Evolutionary conservation across 2,113 vertebrate species (phyloP).

Genomic region (Leucopsar rothschildi): DNA sequence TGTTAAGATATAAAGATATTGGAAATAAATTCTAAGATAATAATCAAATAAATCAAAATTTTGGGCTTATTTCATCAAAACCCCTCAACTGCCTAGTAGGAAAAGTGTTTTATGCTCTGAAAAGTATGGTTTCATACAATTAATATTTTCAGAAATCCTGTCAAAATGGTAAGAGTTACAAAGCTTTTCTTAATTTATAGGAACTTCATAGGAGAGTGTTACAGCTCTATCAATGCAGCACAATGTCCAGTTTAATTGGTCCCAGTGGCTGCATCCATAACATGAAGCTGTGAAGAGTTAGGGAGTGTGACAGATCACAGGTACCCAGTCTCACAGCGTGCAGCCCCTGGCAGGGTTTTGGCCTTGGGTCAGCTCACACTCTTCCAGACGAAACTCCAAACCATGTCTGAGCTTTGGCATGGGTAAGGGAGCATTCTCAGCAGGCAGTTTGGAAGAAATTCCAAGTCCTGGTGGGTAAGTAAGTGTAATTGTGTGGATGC

Average conservation of each 20-base stretch:
- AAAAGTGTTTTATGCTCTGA: background rate
- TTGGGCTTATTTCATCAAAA: background rate
- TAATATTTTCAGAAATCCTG: background rate
- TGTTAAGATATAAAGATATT: background rate
- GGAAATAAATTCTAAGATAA: background rate
- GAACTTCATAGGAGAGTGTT: background rate
- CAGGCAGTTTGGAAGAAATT: background rate
- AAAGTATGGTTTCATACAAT: background rate
- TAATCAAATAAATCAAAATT: background rate
- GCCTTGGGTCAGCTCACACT: background rate
- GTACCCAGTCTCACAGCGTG: background rate
- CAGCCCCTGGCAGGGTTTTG: background rate
- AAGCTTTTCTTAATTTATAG: background rate
- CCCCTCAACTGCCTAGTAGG: background rate
- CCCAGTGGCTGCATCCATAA: background rate
- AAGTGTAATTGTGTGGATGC: background rate
- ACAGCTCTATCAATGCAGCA: background rate
- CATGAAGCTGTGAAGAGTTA: background rate
- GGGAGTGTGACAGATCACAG: fast-evolving
- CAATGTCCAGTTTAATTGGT: background rate
- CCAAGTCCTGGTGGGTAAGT: background rate
- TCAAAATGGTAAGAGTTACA: background rate
- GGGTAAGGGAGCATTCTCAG: background rate
- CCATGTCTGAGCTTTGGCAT: background rate
- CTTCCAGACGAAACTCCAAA: background rate